These are phyloP conservation scores for Arnoldichthys spilopterus DNA, from an alignment of 2,797 vertebrate species.

Conservation along the genomic window DNA sequence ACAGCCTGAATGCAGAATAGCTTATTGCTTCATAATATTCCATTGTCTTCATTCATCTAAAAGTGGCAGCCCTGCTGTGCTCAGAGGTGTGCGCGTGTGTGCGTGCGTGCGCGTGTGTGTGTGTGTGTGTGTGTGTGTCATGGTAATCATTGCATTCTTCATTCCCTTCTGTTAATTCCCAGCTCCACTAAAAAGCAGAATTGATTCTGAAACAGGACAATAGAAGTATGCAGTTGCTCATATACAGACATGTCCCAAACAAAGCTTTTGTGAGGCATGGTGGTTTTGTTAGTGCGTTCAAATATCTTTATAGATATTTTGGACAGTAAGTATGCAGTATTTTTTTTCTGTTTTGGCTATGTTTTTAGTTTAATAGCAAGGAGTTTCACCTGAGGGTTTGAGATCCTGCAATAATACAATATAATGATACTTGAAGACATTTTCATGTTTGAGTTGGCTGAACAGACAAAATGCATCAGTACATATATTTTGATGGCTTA, in stretches of 20 bases:
- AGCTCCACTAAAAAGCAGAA: slow-evolving; percentile 23
- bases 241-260: neutral
- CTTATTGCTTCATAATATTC: slow-evolving; percentile 11
- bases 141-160: slow-evolving; percentile 35
- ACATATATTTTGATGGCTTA: no score
- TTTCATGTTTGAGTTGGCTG: no score
- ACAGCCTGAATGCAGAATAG: slow-evolving; percentile 27
- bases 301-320: neutral
- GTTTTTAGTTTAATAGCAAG: neutral
- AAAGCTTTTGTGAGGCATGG: neutral
- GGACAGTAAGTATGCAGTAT: neutral
- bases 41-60: slow-evolving; percentile 25
- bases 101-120: no score
- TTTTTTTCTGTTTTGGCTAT: neutral
- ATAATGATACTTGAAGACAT: no score
- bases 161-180: slow-evolving; percentile 32
- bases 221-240: neutral
- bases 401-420: neutral
- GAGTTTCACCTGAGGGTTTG: neutral
- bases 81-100: neutral
- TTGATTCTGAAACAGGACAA: slow-evolving; percentile 29
- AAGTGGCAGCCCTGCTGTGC: slow-evolving; percentile 5
- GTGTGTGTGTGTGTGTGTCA: slow-evolving; percentile 23
- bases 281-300: neutral
- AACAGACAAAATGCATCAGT: no score